phyloP scores from a whole-genome alignment of 2,113 vertebrate species.

The Pedionomus torquatus region DNA sequence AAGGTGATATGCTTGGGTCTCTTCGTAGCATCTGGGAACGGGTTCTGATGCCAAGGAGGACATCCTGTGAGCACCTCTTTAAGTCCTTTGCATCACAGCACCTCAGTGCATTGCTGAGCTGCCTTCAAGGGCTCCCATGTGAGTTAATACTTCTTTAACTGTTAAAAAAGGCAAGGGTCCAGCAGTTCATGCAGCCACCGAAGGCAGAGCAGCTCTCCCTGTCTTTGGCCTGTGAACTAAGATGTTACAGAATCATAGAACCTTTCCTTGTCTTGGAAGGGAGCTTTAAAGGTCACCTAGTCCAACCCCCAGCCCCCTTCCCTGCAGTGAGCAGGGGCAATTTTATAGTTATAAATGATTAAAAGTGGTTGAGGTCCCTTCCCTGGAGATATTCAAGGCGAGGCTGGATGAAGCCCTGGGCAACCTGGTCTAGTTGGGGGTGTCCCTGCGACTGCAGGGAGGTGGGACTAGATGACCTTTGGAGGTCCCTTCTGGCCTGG shows the following conservation, averaged over 20 bases:
- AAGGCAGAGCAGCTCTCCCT: neutral
- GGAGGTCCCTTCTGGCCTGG: too few relatives aligned
- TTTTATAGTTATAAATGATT: neutral
- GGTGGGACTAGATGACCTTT: too few relatives aligned
- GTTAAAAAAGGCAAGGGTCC: neutral
- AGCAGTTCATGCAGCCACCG: neutral
- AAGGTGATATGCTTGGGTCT: neutral
- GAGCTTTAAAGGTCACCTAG: neutral
- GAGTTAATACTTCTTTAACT: neutral
- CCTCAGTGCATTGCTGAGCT: neutral
- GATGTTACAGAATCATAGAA: neutral
- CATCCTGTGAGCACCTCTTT: fast-evolving
- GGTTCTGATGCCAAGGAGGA: neutral
- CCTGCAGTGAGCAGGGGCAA: too few relatives aligned
- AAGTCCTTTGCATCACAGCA: neutral
- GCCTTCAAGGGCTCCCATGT: neutral
- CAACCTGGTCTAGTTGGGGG: too few relatives aligned
- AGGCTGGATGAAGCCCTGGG: too few relatives aligned
- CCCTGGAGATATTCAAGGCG: too few relatives aligned
- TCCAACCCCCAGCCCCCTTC: neutral
- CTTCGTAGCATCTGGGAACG: neutral
- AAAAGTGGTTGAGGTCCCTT: too few relatives aligned
- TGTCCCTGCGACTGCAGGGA: too few relatives aligned
- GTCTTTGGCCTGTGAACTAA: neutral
- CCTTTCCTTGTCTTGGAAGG: neutral